phyloP scores from a whole-genome alignment of 2,113 vertebrate species.

The Cavia porcellus region DNA sequence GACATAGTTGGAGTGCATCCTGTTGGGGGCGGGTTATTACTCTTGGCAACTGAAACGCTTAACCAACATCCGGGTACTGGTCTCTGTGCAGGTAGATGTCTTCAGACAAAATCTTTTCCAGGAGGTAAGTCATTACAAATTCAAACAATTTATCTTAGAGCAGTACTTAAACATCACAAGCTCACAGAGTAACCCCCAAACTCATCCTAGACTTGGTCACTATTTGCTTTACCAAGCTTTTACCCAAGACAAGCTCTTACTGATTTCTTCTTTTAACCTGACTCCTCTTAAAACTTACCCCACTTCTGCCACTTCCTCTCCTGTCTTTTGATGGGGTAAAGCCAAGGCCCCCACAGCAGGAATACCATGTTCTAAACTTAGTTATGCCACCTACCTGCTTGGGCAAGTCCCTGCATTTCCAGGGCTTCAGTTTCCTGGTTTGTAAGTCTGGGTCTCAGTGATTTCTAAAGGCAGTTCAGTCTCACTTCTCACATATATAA shows the following conservation, averaged over 20 bases:
- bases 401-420: slow-evolving; percentile 62
- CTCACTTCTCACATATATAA: background rate
- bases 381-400: background rate
- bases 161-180: background rate
- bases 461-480: slow-evolving; percentile 40
- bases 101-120: slow-evolving; percentile 89
- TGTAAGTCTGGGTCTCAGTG: background rate
- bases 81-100: slow-evolving; percentile 89
- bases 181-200: background rate
- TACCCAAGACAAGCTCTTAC: background rate
- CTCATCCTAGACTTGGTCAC: background rate
- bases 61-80: slow-evolving; percentile 33
- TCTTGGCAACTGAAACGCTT: slow-evolving; percentile 52
- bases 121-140: slow-evolving; percentile 86
- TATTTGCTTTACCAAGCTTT: slow-evolving; percentile 39
- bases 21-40: background rate
- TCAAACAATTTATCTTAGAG: background rate
- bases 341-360: background rate
- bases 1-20: slow-evolving; percentile 33
- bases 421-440: slow-evolving; percentile 58
- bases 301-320: background rate
- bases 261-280: slow-evolving; percentile 49
- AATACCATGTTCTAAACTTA: slow-evolving; percentile 39
- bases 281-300: background rate
- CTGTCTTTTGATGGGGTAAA: slow-evolving; percentile 32